Evolutionary conservation across 2,888 invertebrate species (phyloP).

Genomic region (Parthenolecanium corni): DNA sequence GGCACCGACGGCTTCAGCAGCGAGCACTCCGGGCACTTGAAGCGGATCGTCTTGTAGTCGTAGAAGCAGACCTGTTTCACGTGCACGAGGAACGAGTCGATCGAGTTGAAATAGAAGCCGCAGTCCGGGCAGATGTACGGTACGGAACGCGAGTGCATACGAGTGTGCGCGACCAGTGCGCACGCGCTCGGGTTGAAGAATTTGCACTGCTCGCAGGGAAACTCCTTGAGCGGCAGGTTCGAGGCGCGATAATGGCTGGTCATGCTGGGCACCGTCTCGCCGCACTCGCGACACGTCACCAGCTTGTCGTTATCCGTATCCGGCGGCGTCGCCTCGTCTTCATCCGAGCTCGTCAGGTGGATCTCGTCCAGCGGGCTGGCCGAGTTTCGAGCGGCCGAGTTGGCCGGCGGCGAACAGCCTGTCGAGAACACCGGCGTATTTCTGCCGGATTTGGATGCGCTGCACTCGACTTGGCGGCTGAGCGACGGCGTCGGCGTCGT

Average conservation of each 20-base stretch:
- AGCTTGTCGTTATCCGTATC: not conserved
- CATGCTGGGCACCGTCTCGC: not conserved
- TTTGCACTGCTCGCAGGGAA: constrained; percentile 18
- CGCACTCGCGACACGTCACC: constrained; percentile 7
- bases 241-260: constrained; percentile 7
- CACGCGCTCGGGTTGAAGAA: constrained; percentile 16
- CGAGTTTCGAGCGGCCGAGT: not conserved
- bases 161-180: constrained; percentile 30
- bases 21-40: constrained; percentile 29
- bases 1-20: constrained; percentile 4
- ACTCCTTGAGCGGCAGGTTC: constrained; percentile 4
- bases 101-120: constrained; percentile 28
- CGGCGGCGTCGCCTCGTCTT: not conserved
- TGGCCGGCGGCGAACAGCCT: too few species aligned
- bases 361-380: constrained; percentile 9
- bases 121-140: constrained; percentile 32
- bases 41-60: constrained; percentile 29
- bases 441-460: too few species aligned
- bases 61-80: constrained; percentile 31
- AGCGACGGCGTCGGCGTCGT: too few species aligned
- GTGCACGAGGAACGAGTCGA: constrained; percentile 27
- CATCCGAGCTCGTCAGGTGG: constrained; percentile 7
- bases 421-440: too few species aligned
- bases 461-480: too few species aligned
- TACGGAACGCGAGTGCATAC: constrained; percentile 30